Conservation (phyloP, 64 coral and sea anemone species). For the Acropora tenuis region DNA sequence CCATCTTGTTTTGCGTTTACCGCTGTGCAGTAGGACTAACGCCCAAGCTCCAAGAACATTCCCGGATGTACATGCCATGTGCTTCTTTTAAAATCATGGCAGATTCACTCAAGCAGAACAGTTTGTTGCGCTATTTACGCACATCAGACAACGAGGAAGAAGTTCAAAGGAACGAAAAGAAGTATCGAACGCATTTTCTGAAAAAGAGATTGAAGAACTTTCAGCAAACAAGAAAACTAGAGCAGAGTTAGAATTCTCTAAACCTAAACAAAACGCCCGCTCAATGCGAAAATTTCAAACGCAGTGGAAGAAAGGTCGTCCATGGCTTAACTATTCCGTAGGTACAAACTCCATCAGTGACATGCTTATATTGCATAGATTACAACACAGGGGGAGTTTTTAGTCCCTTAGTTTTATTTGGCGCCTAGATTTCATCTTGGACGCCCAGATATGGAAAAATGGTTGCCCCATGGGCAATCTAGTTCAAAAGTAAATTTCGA, state of each 20-base stretch:
- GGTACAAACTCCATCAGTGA: not conserved
- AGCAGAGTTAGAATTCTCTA: not conserved
- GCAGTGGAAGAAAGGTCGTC: not conserved
- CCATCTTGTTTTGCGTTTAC: conserved; percentile 6
- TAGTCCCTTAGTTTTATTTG: too few species aligned
- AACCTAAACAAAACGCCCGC: not conserved
- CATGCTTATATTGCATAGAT: too few species aligned
- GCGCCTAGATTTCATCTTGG: too few species aligned
- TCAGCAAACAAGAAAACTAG: too few species aligned
- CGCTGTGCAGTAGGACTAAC: not conserved
- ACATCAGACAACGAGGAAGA: not conserved
- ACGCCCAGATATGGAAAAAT: too few species aligned
- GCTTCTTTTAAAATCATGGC: not conserved
- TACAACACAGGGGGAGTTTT: too few species aligned
- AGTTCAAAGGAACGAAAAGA: not conserved
- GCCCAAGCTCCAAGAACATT: not conserved
- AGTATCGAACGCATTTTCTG: too few species aligned
- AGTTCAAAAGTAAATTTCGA: too few species aligned
- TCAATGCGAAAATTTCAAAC: not conserved
- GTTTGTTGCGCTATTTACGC: conserved; percentile 38
- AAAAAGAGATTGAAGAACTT: too few species aligned
- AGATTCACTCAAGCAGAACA: not conserved
- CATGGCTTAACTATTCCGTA: conserved; percentile 9
- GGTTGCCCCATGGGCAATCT: too few species aligned
- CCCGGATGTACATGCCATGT: not conserved